phyloP scores from a whole-genome alignment of 2,113 vertebrate genomes.

The Microcebus griseorufus region DNA sequence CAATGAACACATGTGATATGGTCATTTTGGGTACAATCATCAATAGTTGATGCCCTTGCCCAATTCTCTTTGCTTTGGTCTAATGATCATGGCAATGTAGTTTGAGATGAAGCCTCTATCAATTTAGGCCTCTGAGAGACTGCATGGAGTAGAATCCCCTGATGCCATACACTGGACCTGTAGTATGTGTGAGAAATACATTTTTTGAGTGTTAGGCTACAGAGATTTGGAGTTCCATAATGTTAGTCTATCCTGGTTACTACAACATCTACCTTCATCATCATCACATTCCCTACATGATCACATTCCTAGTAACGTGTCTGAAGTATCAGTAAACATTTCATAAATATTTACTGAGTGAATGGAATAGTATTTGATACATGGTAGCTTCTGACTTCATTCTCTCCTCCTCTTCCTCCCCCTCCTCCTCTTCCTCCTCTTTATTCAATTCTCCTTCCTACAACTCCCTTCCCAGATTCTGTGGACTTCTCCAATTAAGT shows the following conservation, averaged over 20 bases:
- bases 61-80: not conserved
- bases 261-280: not conserved
- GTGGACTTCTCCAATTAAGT: not conserved
- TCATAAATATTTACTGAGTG: not conserved
- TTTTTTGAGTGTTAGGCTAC: not conserved
- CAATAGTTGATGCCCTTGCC: not conserved
- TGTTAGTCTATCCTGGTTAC: not conserved
- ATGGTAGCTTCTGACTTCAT: not conserved
- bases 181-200: not conserved
- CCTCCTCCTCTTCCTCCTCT: not conserved
- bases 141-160: not conserved
- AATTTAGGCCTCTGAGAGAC: not conserved
- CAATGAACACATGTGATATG: not conserved
- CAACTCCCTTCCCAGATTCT: not conserved
- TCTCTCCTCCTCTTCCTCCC: not conserved
- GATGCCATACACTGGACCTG: no score
- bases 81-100: no score
- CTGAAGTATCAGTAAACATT: not conserved
- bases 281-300: not conserved
- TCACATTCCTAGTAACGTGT: not conserved
- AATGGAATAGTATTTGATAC: not conserved
- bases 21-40: not conserved
- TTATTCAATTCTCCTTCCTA: not conserved
- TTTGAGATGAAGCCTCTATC: not conserved
- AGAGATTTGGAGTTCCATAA: not conserved